A percentile compares a stretch with the other conserved stretches of the same genome.
phyloP scores from a whole-genome alignment of 2,797 vertebrate genomes.

The Cossypha heuglini region DNA sequence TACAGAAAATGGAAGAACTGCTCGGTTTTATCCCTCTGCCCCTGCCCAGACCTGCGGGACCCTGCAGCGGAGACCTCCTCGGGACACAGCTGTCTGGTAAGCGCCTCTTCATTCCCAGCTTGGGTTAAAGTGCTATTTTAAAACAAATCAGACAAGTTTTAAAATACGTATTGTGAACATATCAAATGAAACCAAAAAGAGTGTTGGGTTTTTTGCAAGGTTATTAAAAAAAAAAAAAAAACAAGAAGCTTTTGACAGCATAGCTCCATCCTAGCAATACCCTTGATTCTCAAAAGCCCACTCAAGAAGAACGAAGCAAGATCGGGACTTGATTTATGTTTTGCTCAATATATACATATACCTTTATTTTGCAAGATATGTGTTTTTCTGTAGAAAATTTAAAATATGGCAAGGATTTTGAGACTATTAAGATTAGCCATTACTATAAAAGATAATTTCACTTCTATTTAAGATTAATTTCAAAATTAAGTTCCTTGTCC shows the following conservation, averaged over 20 bases:
- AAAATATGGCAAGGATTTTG: not conserved
- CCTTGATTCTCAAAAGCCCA: not conserved
- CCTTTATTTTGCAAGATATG: not conserved
- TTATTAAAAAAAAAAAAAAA: not conserved
- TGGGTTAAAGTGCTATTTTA: not conserved
- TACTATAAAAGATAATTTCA: not conserved
- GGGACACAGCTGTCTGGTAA: not conserved
- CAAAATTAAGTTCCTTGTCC: not conserved
- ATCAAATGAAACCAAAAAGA: not conserved
- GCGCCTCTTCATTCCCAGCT: not conserved
- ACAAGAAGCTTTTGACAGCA: not conserved
- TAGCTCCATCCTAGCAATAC: not conserved
- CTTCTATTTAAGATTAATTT: not conserved
- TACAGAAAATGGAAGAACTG: not conserved
- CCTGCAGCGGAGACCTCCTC: not conserved
- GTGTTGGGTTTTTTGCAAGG: not conserved
- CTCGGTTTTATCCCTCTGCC: not conserved
- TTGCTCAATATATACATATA: not conserved
- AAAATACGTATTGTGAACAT: fast-evolving
- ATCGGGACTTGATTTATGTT: not conserved
- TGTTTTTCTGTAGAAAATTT: not conserved
- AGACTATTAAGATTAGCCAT: not conserved
- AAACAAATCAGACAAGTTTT: not conserved
- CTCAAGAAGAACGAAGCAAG: not conserved
- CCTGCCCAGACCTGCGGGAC: not conserved